Base-by-base conservation (phyloP, 2,888 invertebrate species). In the Xanthostigma xanthostigma region DNA sequence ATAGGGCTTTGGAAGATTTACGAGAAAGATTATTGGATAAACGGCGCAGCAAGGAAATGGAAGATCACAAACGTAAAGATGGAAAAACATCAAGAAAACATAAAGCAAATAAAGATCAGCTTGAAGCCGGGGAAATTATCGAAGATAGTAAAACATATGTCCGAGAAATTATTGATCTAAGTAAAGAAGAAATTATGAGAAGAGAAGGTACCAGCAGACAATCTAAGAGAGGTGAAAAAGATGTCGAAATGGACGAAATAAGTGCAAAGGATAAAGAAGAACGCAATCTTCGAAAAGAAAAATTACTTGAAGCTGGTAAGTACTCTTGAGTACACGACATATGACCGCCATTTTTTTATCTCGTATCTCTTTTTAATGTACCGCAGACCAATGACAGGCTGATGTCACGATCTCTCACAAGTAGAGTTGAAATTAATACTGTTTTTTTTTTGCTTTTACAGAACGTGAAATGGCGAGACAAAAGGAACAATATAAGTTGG, bases 381-480 rank as follows among this genome's bases (percentile, higher is more conserved):
- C 6, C 5, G 6, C 6, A 6, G 27, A 6, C 6, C 27, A 27
- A 27, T 27, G 3, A 27, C 27, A 27, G 27, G 27, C 27, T 27
- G n/a, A n/a, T n/a, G 27, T 27, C 27, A 6, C 27, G 6, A 27
- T 27, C 27, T 27, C 27, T 6, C 6, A 6, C 5, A 27, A 27
- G 27, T 27, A 27, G 27, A 6, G n/a, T n/a, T 38, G 12, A 46
- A n/a, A 13, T 37, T 14, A 49, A 49, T 44, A 49, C 41, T 17
- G 17, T 17, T 49, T 49, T 47, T 44, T 45, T 49, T 46, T 49
- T 50, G 45, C 49, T 36, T 51, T 65, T 67, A 13, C 56, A 70
- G 84, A 83, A 59, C 70, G 85, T 35, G 83, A 88, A 68, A 85
- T 81, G 76, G 82, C 81, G 3, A 75, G 84, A 56, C 75, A 85